Conservation (phyloP, 2,113 vertebrate species). For the Etheostoma cragini region DNA sequence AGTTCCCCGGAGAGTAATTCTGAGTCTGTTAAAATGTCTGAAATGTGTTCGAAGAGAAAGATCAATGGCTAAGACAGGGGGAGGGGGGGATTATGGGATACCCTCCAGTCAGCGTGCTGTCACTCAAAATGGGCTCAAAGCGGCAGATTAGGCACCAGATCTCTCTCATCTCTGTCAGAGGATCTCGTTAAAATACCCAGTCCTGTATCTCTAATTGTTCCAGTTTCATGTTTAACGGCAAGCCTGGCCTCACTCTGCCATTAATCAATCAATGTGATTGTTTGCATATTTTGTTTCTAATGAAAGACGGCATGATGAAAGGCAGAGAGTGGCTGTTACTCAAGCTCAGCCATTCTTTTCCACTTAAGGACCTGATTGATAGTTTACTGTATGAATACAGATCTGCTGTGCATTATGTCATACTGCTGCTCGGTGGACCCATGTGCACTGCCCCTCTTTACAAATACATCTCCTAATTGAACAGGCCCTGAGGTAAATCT, state of each 20-base stretch:
- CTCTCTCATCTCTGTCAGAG: slow-evolving; percentile 50
- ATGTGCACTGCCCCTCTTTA: slow-evolving; percentile 30
- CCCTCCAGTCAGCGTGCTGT: slow-evolving; percentile 55
- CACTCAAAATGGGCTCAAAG: slow-evolving; percentile 61
- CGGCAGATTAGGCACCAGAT: slow-evolving; percentile 32
- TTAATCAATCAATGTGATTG: slow-evolving; percentile 58
- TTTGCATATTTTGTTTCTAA: slow-evolving; percentile 61
- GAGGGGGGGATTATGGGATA: slow-evolving; percentile 53
- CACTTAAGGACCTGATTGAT: slow-evolving; percentile 64
- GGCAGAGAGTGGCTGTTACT: slow-evolving; percentile 31
- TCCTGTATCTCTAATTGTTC: slow-evolving; percentile 39
- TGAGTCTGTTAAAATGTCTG: slow-evolving; percentile 50
- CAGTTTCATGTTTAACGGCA: slow-evolving; percentile 59
- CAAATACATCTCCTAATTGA: slow-evolving; percentile 47
- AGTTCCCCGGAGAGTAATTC: slow-evolving; percentile 49
- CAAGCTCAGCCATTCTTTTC: slow-evolving; percentile 57
- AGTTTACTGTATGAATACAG: slow-evolving; percentile 51
- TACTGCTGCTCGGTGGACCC: slow-evolving; percentile 18
- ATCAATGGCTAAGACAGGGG: slow-evolving; percentile 46
- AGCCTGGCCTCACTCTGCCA: slow-evolving; percentile 4
- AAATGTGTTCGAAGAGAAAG: slow-evolving; percentile 54
- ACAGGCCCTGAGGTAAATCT: slow-evolving; percentile 48
- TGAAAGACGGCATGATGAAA: slow-evolving; percentile 59
- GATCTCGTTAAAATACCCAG: slow-evolving; percentile 60
- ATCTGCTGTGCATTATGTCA: slow-evolving; percentile 60